Base-by-base conservation (phyloP, 2,888 invertebrate genomes). In the Thecocarcelia acutangulata region DNA sequence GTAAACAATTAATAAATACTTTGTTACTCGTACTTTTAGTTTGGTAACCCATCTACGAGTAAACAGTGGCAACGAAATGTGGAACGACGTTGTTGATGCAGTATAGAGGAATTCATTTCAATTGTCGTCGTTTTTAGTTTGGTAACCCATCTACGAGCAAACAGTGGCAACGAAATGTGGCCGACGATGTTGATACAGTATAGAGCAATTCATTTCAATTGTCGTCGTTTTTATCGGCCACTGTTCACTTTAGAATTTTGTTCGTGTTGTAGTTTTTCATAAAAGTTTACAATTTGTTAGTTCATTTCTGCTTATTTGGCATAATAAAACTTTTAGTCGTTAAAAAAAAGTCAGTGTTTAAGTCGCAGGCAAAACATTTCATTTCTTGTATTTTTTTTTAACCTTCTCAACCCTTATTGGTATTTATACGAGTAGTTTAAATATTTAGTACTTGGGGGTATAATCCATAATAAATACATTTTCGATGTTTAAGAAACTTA, bases 391-490 rank as follows among this genome's bases (percentile, higher is more conserved):
- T 74, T 58, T 68, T 61, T 33, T 15, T 33, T 52, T 68, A 77
- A 81, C 76, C 74, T 74, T 63, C 81, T 77, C 68, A 81, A 77
- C 81, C 81, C 81, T 77, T 78, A 77, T 68, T 73, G 69, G 63
- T 54, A 78, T 82, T 82, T 78, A 82, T 64, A n/a, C n/a, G n/a
- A n/a, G n/a, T n/a, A 78, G 78, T 82, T 78, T 69, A 74, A 78
- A 74, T 78, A 82, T 82, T 69, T 73, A 78, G 69, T 78, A 82
- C 78, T 78, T 78, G 74, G 63, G 82, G 81, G 77, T 78, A 82
- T 82, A 82, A 82, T 82, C 82, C 78, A 78, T 82, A 82, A 82
- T 82, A 82, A 82, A 82, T 78, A 82, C 74, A 82, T 82, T 82
- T 82, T 58, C 81, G 69, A 42, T 69, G 73, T 33, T 69, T 77